These are phyloP conservation scores for Peromyscus leucopus DNA, from an alignment of 2,113 vertebrate species.

Conservation along the genomic window DNA sequence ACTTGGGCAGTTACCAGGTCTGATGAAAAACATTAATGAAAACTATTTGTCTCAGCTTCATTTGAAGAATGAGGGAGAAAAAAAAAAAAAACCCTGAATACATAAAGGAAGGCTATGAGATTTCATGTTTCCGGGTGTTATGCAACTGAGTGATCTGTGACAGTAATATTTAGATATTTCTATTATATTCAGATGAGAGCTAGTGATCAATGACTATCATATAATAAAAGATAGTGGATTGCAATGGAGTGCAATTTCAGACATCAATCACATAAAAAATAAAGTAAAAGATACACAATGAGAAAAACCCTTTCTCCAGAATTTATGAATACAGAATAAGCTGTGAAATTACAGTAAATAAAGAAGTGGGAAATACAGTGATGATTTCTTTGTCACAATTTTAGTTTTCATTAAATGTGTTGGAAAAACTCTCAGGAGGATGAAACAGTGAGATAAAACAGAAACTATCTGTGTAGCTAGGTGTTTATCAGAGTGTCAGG, in stretches of 20 bases:
- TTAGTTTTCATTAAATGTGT: constrained; percentile 61
- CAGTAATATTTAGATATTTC: constrained; percentile 62
- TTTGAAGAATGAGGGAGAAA: neutral
- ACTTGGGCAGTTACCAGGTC: neutral
- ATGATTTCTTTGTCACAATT: constrained; percentile 49
- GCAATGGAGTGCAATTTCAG: neutral
- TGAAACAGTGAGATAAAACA: constrained; percentile 27
- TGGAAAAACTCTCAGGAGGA: constrained; percentile 7
- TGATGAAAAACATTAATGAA: constrained; percentile 23
- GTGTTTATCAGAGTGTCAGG: neutral
- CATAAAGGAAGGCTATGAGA: neutral
- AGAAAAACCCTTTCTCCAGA: constrained; percentile 39
- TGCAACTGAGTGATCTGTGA: neutral
- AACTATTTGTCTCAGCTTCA: neutral
- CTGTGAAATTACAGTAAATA: constrained; percentile 46
- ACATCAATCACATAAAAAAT: constrained; percentile 12
- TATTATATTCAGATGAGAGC: neutral
- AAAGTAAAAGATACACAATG: constrained; percentile 5
- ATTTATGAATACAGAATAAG: constrained; percentile 41
- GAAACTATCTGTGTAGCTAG: neutral
- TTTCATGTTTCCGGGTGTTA: constrained; percentile 10
- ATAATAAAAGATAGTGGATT: constrained; percentile 5
- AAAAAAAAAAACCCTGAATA: neutral
- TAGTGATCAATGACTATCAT: constrained; percentile 19
- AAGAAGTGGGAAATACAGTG: constrained; percentile 13